A percentile compares a stretch with the other conserved stretches of the same genome.
phyloP scores from a whole-genome alignment of 2,888 invertebrate species.

The Troilus luridus region DNA sequence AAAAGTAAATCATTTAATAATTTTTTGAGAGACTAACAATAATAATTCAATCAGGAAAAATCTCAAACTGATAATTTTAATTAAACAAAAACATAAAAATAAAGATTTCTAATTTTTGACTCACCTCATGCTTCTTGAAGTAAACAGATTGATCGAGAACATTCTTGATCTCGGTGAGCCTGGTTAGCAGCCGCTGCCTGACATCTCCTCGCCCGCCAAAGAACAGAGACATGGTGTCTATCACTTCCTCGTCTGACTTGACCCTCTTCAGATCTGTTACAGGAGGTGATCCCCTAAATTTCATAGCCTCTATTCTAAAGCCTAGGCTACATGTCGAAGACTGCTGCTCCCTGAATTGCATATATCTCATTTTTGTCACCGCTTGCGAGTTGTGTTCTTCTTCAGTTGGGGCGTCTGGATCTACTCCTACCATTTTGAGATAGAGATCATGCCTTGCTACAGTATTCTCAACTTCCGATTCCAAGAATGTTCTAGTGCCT shows the following conservation, averaged over 20 bases:
- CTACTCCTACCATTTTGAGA: constrained; percentile 95
- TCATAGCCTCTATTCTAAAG: constrained; percentile 96
- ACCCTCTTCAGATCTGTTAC: constrained; percentile 91
- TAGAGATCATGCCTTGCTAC: constrained; percentile 89
- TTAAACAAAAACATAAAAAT: neutral
- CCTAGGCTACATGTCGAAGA: constrained; percentile 94
- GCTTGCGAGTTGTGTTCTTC: constrained; percentile 86
- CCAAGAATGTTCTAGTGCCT: constrained; percentile 95
- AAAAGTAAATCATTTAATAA: neutral
- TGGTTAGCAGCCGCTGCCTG: constrained; percentile 78
- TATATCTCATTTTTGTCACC: constrained; percentile 95
- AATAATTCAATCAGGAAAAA: neutral
- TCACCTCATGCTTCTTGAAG: constrained; percentile 88
- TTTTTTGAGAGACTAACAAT: neutral
- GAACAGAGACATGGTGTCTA: constrained; percentile 82
- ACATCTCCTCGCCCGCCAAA: constrained; percentile 78
- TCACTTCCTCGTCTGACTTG: constrained; percentile 82
- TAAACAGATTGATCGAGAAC: constrained; percentile 87
- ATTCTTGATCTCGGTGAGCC: constrained; percentile 82
- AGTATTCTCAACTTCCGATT: constrained; percentile 93
- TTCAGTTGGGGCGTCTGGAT: constrained; percentile 86
- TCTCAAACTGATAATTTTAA: neutral
- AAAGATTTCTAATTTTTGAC: constrained; percentile 58
- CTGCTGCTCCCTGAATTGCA: constrained; percentile 94
- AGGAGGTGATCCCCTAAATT: constrained; percentile 85